Percentiles rank a stretch among this genome's conserved stretches.
Conservation (phyloP, 1,140 invertebrate genomes). For the Neodiprion lecontei region DNA sequence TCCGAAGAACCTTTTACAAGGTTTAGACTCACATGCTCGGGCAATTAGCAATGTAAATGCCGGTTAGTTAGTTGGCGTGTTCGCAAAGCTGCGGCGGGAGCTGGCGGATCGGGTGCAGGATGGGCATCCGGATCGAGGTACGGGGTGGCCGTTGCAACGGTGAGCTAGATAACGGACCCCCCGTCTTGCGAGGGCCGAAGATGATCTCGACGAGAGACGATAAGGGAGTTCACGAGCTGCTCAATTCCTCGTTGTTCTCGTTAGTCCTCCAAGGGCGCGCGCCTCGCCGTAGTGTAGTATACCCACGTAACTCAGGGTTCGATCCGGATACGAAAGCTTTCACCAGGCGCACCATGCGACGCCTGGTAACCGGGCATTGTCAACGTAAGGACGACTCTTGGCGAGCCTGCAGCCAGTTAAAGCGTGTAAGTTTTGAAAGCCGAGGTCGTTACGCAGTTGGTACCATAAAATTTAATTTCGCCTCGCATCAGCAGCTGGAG, state of each 20-base stretch:
- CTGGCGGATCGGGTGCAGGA: background rate
- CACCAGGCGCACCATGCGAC: no score
- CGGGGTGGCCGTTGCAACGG: constrained; percentile 33
- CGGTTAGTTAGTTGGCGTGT: constrained; percentile 60
- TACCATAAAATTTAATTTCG: constrained; percentile 2
- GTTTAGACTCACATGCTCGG: constrained; percentile 48
- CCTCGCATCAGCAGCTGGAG: background rate
- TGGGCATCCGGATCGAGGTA: no score
- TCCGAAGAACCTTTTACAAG: no score
- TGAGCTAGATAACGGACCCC: constrained; percentile 56
- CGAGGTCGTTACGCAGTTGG: background rate
- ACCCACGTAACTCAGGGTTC: no score
- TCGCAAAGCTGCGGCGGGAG: constrained; percentile 38
- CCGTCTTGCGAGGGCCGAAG: constrained; percentile 21
- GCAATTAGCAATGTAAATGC: constrained; percentile 64
- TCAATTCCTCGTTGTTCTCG: background rate
- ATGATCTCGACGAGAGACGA: constrained; percentile 1
- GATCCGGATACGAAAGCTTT: no score
- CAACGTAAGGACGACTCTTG: no score
- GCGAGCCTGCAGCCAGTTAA: background rate
- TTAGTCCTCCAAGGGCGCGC: background rate
- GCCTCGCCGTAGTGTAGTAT: no score
- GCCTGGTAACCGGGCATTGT: no score
- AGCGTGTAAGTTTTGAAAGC: background rate
- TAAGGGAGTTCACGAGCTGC: background rate